Percentiles rank a stretch among this genome's conserved stretches.
phyloP scores from a whole-genome alignment of 2,113 vertebrate genomes.

The Thinocorus orbignyianus region DNA sequence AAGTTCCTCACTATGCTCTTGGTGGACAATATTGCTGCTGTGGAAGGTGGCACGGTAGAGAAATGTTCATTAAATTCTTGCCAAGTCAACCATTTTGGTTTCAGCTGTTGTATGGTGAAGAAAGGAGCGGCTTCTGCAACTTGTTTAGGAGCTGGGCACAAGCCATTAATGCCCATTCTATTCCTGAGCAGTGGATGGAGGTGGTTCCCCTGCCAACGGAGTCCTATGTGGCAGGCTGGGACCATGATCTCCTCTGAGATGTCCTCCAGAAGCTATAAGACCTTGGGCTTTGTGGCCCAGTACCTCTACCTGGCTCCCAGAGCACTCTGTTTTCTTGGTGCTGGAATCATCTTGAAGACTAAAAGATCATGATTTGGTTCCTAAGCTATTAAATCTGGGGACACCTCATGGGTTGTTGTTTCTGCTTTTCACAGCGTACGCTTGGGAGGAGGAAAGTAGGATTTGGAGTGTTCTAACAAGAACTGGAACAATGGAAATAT shows the following conservation, averaged over 20 bases:
- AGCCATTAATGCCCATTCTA: neutral
- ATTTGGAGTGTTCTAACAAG: neutral
- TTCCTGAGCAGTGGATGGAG: rapidly evolving
- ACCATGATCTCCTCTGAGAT: neutral
- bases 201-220: rapidly evolving
- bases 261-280: neutral
- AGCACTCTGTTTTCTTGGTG: neutral
- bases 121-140: neutral
- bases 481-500: neutral
- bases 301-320: neutral
- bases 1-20: neutral
- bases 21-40: neutral
- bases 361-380: neutral
- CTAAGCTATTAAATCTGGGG: neutral
- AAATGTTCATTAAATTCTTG: neutral
- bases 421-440: neutral
- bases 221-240: neutral
- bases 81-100: rapidly evolving
- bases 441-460: neutral
- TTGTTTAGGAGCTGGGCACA: neutral
- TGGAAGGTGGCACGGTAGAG: neutral
- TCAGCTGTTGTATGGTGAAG: neutral
- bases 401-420: neutral
- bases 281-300: neutral
- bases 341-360: neutral